Base-by-base conservation (phyloP, 1,140 invertebrate species). In the Armadillidium nasatum region DNA sequence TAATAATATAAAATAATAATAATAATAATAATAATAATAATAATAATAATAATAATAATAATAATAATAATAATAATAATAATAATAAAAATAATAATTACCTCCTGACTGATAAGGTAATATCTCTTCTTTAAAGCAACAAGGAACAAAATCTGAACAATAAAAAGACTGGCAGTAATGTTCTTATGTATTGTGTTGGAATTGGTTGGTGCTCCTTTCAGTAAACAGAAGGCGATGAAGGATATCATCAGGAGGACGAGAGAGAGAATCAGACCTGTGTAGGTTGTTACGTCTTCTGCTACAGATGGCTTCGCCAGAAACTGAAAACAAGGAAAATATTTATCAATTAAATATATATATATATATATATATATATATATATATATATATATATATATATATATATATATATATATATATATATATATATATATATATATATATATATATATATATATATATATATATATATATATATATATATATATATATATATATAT, bases 181-280 rank as follows among this genome's bases (percentile, higher is more conserved):
- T 98, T 96, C 82, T 95, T 94, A 83, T 96, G 93, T 74, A 98
- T 98, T 43, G 91, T 93, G 84, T 97, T 97, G 7, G 93, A 94
- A 83, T 98, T 97, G 2, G 94, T 96, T 79, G 92, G 89, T 4
- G 79, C 88, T 0, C 91, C 91, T 21, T 93, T 89, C 77, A 96
- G 89, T 23, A 93, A 85, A 19, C 90, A 91, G 73, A 96, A 87
- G 6, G 95, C 85, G 23, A 96, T 85, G 10, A 94, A 85, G 0
- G 86, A 82, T 19, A 85, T 46, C 11, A 85, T 66, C 13, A 88
- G 91, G 21, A 96, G 86, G 0, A 93, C 89, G 15, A 97, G 87
- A 77, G 92, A 90, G 80, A 86, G 76, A 1, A 83, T 79, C 23
- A 97, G 93, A 0, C 93, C 92, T 7, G 94, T 91, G 85, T 95